Conservation (phyloP, 2,113 vertebrate genomes). For the Jaculus jaculus region DNA sequence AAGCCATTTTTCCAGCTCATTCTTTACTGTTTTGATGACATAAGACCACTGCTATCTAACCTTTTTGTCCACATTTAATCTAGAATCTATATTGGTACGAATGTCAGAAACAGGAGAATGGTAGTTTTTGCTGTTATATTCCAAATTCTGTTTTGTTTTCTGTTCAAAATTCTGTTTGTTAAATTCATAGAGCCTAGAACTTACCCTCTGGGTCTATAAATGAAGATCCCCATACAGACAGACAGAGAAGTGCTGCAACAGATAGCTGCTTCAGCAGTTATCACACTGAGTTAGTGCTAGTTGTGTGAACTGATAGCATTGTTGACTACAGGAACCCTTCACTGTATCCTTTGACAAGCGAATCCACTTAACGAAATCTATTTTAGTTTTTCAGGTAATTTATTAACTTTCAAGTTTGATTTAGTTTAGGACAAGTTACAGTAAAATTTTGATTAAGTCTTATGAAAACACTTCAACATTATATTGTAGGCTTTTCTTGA, state of each 20-base stretch:
- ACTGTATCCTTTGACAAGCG: background rate
- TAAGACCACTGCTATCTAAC: slow-evolving; percentile 44
- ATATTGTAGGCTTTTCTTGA: too few species aligned
- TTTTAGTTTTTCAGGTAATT: background rate
- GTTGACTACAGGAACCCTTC: background rate
- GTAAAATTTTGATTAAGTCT: too few species aligned
- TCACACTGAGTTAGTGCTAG: background rate
- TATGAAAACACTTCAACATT: too few species aligned
- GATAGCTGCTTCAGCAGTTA: background rate
- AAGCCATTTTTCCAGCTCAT: background rate
- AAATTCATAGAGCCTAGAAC: slow-evolving; percentile 57
- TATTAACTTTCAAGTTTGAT: too few species aligned
- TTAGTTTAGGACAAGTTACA: too few species aligned
- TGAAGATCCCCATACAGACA: background rate
- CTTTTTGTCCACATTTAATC: slow-evolving; percentile 51
- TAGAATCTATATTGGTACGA: slow-evolving; percentile 12
- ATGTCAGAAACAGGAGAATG: slow-evolving; percentile 44
- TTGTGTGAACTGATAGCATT: background rate
- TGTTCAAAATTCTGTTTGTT: slow-evolving; percentile 27
- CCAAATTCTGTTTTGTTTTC: slow-evolving; percentile 17
- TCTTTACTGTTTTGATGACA: background rate
- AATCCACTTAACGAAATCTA: slow-evolving; percentile 21
- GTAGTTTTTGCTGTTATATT: slow-evolving; percentile 45
- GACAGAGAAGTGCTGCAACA: background rate
- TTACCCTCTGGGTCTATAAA: background rate